phyloP scores from a whole-genome alignment of 2,888 invertebrate genomes.

The Conistra vaccinii region DNA sequence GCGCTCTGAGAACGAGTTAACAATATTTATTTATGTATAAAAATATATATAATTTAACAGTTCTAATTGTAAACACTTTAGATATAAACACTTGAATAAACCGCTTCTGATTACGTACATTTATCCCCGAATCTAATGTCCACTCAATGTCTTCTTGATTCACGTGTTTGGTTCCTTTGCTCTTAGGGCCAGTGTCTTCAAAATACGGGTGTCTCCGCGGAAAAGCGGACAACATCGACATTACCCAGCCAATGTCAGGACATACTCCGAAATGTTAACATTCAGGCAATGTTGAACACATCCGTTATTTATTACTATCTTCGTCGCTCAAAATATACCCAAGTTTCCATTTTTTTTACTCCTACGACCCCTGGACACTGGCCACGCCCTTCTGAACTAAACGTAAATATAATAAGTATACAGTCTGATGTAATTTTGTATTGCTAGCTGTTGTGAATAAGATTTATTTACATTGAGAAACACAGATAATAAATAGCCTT shows the following conservation, averaged over 20 bases:
- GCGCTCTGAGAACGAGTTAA: constrained; percentile 87
- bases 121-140: constrained; percentile 46
- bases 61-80: constrained; percentile 69
- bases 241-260: constrained; percentile 39
- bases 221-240: constrained; percentile 24
- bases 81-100: constrained; percentile 66
- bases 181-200: constrained; percentile 65
- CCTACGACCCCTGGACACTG: constrained; percentile 67
- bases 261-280: constrained; percentile 2
- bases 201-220: constrained; percentile 5
- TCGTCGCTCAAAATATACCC: constrained; percentile 53
- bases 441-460: constrained; percentile 91
- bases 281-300: constrained; percentile 6
- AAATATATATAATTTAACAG: constrained; percentile 66
- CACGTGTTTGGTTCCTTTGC: constrained; percentile 55
- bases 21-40: constrained; percentile 77
- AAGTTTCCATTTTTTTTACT: constrained; percentile 42
- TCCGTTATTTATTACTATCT: constrained; percentile 22
- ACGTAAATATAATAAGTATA: constrained; percentile 71
- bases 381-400: constrained; percentile 68
- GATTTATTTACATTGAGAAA: constrained; percentile 89
- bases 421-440: constrained; percentile 89
- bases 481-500: constrained; percentile 90
- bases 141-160: constrained; percentile 50
- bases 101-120: constrained; percentile 64